Base-by-base conservation (phyloP, 2,797 vertebrate species). In the Galago senegalensis region DNA sequence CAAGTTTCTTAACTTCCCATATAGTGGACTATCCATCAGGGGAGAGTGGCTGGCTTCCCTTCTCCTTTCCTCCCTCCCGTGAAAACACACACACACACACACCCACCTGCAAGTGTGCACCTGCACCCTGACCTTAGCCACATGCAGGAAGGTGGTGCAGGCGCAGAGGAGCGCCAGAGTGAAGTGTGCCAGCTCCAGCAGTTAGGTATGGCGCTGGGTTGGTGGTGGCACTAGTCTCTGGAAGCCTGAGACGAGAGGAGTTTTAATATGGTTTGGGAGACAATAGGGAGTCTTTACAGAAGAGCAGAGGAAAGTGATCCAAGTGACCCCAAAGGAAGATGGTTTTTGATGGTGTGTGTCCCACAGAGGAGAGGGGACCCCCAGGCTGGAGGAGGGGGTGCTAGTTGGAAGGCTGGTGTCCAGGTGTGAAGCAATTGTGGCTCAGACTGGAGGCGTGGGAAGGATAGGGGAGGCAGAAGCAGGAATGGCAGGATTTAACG, bases 251-350 rank as follows among this genome's bases (percentile, higher is more conserved):
- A 43, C n/a, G 3, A 6, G 87, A 63, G 67, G 87, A 90, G 73
- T 49, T 92, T 87, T 89, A 79, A 63, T 92, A 89, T 96, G 96
- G 94, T 97, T 96, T 96, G 96, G 85, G 95, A 97, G 94, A 58
- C 92, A 95, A 67, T 89, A n/a, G 89, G 91, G 97, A 89, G 87
- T 67, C 65, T 75, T 95, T 89, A 60, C 0, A 27, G 69, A 83
- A 91, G 80, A 95, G 76, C 40, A 93, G 80, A 93, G 29, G 0
- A 4, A 46, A 82, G 63, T 88, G 96, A 80, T 72, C 87, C 83
- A 93, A 94, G 79, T 72, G 61, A 82, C 89, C 37, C 91, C 25
- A 69, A 95, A 94, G 95, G 87, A 95, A 95, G 89, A 92, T 86
- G 93, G 94, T 95, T 97, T 93, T 95, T 7, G 0, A 81, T 93